phyloP scores from a whole-genome alignment of 1,140 invertebrate genomes.

The Eumeta japonica region DNA sequence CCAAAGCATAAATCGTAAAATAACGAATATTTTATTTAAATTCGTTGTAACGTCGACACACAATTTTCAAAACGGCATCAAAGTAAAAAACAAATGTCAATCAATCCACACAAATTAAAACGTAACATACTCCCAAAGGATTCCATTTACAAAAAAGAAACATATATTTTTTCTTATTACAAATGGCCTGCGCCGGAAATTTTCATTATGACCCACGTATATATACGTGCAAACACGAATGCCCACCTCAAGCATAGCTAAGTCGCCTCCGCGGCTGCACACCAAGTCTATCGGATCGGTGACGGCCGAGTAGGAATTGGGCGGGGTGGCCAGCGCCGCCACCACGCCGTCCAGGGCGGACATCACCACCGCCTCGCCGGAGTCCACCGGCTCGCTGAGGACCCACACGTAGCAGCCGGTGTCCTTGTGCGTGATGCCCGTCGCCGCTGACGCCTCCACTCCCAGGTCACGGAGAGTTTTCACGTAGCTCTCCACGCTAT shows the following conservation, averaged over 20 bases:
- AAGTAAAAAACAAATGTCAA: too few relatives aligned
- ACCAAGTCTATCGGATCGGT: slow-evolving; percentile 73
- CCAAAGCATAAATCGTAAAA: too few relatives aligned
- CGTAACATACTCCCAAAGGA: too few relatives aligned
- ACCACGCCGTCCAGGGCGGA: slow-evolving; percentile 66
- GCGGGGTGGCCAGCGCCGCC: slow-evolving; percentile 70
- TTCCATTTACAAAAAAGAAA: too few relatives aligned
- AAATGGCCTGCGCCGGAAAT: too few relatives aligned
- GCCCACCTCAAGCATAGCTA: slow-evolving; percentile 67
- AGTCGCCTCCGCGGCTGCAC: slow-evolving; percentile 66
- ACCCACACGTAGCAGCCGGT: slow-evolving; percentile 58
- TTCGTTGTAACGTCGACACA: too few relatives aligned
- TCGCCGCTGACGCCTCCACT: slow-evolving; percentile 35
- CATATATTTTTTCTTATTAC: too few relatives aligned
- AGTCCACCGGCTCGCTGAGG: slow-evolving; percentile 61
- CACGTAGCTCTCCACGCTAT: slow-evolving; percentile 58
- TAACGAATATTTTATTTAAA: too few relatives aligned
- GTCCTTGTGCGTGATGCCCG: slow-evolving; percentile 16
- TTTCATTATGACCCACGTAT: too few relatives aligned
- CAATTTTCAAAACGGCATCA: too few relatives aligned
- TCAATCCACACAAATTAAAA: too few relatives aligned
- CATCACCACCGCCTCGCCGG: slow-evolving; percentile 56
- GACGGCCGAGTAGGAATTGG: slow-evolving; percentile 74
- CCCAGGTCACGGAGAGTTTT: slow-evolving; percentile 55
- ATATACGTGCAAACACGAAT: too few relatives aligned